Percentiles rank a stretch among this genome's conserved stretches.
Conservation (phyloP, 1,140 invertebrate species). For the Caligus rogercresseyi region DNA sequence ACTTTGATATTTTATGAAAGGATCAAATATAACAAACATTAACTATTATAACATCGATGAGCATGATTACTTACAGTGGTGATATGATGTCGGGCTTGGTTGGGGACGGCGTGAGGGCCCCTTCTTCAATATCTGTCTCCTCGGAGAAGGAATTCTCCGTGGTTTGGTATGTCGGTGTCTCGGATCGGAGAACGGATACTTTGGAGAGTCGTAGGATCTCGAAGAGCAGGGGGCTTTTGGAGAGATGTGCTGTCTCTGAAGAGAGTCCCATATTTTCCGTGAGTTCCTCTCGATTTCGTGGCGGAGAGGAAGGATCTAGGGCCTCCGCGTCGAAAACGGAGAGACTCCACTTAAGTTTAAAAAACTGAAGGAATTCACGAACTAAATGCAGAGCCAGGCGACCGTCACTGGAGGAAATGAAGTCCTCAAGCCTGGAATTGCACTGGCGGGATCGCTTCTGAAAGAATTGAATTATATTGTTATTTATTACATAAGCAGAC, state of each 20-base stretch:
- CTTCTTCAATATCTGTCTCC: not conserved
- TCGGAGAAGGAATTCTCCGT: not conserved
- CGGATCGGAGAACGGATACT: conserved; percentile 3
- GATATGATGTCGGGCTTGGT: no score
- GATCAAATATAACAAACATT: no score
- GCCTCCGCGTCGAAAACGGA: conserved; percentile 51
- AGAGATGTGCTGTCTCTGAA: not conserved
- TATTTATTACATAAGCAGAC: no score
- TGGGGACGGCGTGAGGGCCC: not conserved
- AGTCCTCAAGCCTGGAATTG: not conserved
- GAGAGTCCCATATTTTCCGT: conserved; percentile 35
- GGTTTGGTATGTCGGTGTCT: conserved; percentile 1
- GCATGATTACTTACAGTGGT: no score
- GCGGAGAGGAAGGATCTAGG: conserved; percentile 38
- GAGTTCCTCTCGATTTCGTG: conserved; percentile 34
- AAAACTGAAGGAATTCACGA: conserved; percentile 49
- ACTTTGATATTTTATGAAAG: no score
- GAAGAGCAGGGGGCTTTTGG: not conserved
- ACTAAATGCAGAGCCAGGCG: conserved; percentile 31
- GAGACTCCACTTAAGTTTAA: conserved; percentile 45
- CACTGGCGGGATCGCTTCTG: not conserved
- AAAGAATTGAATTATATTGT: no score
- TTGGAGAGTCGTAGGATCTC: conserved; percentile 9
- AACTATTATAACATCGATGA: no score
- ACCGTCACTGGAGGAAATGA: not conserved